These are phyloP conservation scores for Heterocephalus glaber DNA, from an alignment of 2,113 vertebrate genomes.

Conservation along the genomic window DNA sequence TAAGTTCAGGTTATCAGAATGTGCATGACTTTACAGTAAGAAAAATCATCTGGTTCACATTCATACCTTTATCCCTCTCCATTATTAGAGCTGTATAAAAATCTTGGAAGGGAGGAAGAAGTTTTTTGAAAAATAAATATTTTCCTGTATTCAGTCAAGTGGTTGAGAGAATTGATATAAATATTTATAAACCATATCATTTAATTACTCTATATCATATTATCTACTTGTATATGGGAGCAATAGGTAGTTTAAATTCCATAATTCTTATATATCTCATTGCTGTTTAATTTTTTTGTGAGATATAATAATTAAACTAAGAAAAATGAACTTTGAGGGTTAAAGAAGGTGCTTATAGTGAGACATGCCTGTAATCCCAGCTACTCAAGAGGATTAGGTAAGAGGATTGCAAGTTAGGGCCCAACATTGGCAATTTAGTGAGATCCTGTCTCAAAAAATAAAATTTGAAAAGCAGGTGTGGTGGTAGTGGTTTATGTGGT, in stretches of 20 bases:
- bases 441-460: not conserved
- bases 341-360: not conserved
- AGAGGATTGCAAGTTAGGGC: not conserved
- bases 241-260: not conserved
- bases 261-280: not conserved
- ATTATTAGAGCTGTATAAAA: slow-evolving; percentile 24
- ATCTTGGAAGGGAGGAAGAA: not conserved
- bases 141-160: slow-evolving; percentile 35
- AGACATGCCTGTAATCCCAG: not conserved
- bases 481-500: not conserved
- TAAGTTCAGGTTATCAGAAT: not conserved
- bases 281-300: slow-evolving; percentile 41
- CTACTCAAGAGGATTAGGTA: not conserved
- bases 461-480: not conserved
- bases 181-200: not conserved
- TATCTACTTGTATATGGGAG: not conserved
- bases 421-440: not conserved
- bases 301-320: slow-evolving; percentile 19
- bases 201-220: not conserved
- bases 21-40: not conserved
- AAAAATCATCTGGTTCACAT: not conserved
- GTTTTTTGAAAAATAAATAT: not conserved
- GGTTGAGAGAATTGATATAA: slow-evolving; percentile 34
- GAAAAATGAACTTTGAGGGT: slow-evolving; percentile 2
- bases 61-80: not conserved